Evolutionary conservation across 2,113 vertebrate species (phyloP), one percentile per base, ranked within the genome.

Genomic region (Hydropotes inermis): DNA sequence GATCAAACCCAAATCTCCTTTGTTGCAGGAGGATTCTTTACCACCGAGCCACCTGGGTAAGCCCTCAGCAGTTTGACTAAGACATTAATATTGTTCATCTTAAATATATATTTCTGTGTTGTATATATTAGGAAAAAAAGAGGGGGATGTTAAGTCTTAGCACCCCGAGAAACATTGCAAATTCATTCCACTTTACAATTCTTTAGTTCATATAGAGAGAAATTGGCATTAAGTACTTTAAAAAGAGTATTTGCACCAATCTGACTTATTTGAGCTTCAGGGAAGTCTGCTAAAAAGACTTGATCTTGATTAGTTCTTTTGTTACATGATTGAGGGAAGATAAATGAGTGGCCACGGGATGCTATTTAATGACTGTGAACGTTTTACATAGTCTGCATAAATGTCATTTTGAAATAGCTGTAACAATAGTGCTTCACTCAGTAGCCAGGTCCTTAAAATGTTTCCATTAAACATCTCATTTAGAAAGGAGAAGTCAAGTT

Each of bases 391-490:
- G 91, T 97, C 94, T 96, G 50, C 36, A 95, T 60, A 97, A 94
- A 89, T 81, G 82, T 92, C 76, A 86, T 47, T 86, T 92, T 97
- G 92, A 97, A 97, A 89, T 83, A 93, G 57, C 88, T 98, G 0
- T 57, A 96, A 86, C 57, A 85, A 92, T 47, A 94, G 60, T 43
- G 14, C 36, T 95, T 95, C 39, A 60, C n/a, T 86, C 82, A 74
- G 25, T 58, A 85, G 28, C 6, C 43, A 23, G 33, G 54, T 28
- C 87, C 36, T 96, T 93, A 95, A 74, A 88, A 3, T n/a, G 50
- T 78, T 96, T 95, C 70, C 88, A 93, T 96, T 95, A 97, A 96
- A 88, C 33, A 83, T 83, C 23, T 94, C 74, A 94, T 94, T 94
- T 90, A 58, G 11, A 91, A 79, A 92, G 21, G 70, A 96, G 79